Percentiles rank a stretch among this genome's conserved stretches.
These are phyloP conservation scores for Serrognathus titanus DNA, from an alignment of 2,888 invertebrate species.

Conservation along the genomic window DNA sequence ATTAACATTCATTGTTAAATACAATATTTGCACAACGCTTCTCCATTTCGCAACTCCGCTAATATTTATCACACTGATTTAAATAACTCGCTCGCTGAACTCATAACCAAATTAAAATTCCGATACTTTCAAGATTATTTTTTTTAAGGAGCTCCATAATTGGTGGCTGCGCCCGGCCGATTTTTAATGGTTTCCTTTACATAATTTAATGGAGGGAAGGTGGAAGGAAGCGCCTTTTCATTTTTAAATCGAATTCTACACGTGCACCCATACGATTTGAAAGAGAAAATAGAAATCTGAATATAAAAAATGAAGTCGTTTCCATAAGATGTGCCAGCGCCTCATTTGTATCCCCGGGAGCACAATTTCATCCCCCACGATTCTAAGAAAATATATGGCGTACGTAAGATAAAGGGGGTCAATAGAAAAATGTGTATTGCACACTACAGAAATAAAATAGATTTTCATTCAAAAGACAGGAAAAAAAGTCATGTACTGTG, in stretches of 20 bases:
- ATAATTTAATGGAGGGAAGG: too few relatives aligned
- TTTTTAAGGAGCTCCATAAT: too few relatives aligned
- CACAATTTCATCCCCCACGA: conserved; percentile 15
- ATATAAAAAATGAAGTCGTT: conserved; percentile 20
- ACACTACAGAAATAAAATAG: not conserved
- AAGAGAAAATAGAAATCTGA: conserved; percentile 14
- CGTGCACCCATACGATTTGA: not conserved
- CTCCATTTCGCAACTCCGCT: conserved; percentile 38
- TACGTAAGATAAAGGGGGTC: conserved; percentile 14
- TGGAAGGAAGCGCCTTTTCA: not conserved
- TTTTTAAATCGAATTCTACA: not conserved
- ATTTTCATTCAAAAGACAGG: too few relatives aligned
- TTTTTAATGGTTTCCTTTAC: too few relatives aligned
- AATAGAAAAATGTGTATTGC: conserved; percentile 4
- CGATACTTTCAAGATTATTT: too few relatives aligned
- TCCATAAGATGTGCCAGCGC: conserved; percentile 21
- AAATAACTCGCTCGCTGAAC: conserved; percentile 27
- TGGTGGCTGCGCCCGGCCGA: too few relatives aligned
- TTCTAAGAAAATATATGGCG: conserved; percentile 14
- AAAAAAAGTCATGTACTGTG: too few relatives aligned
- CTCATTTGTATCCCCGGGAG: conserved; percentile 21
- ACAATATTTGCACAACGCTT: conserved; percentile 32
- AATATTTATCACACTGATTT: conserved; percentile 42
- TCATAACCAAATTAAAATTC: too few relatives aligned
- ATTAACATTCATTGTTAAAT: conserved; percentile 44